Base-by-base conservation (phyloP, 1,140 invertebrate genomes). In the Coelopa frigida region DNA sequence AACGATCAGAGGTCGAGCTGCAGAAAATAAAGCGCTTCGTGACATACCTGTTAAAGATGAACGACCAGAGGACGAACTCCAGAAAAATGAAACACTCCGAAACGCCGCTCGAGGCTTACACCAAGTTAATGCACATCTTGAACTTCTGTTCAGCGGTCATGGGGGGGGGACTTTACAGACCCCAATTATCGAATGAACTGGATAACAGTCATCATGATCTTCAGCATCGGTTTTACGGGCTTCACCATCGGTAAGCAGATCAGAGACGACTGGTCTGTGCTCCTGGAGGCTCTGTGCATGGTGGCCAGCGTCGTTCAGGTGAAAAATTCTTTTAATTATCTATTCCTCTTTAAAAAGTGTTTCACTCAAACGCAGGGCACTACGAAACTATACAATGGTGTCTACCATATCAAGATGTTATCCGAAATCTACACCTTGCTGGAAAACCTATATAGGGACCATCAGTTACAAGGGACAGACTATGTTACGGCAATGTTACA, bases 121-220 rank as follows among this genome's bases (percentile, higher is more conserved):
- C n/a, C n/a, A n/a, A n/a, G n/a, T n/a, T n/a, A n/a, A n/a, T n/a
- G n/a, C n/a, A n/a, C n/a, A n/a, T n/a, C n/a, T n/a, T n/a, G n/a
- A n/a, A n/a, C n/a, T n/a, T n/a, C n/a, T n/a, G n/a, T n/a, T n/a
- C n/a, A n/a, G n/a, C n/a, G n/a, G n/a, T n/a, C n/a, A n/a, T n/a
- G n/a, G n/a, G n/a, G n/a, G n/a, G n/a, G n/a, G n/a, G 49, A 58
- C 44, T 23, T 31, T 17, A 50, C 48, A 12, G 41, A 53, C 49
- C 22, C 44, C 10, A 51, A 50, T 27, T 58, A 46, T 46, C 49
- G 46, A 0, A 15, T 55, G 7, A 58, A 53, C 31, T 12, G 7
- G 3, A 14, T 55, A 3, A 58, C 56, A 5, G 12, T 12, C 3
- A 8, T 43, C 5, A 24, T 44, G 7, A 31, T 44, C 5, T 1